Conservation (phyloP, 2,888 invertebrate genomes). For the Brachycybe producta region DNA sequence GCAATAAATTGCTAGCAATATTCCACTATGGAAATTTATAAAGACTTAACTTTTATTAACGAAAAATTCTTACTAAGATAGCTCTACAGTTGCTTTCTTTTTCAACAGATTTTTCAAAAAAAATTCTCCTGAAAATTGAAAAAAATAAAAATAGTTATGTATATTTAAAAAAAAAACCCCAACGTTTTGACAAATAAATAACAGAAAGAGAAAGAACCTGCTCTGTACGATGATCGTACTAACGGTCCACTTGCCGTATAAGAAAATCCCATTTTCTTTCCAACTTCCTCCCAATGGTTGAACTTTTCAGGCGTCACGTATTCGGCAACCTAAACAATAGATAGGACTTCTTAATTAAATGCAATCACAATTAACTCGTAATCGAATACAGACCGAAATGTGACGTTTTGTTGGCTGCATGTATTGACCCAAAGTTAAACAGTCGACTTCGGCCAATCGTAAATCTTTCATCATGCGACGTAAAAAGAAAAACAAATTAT, state of each 20-base stretch:
- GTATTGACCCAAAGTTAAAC: slow-evolving; percentile 93
- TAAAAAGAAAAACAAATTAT: neutral
- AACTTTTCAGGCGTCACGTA: slow-evolving; percentile 94
- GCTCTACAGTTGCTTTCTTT: no score
- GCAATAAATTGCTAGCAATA: no score
- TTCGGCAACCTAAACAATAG: slow-evolving; percentile 51
- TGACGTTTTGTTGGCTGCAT: slow-evolving; percentile 99
- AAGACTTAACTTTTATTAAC: no score
- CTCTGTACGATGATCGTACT: slow-evolving; percentile 91
- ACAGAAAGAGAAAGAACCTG: slow-evolving; percentile 49
- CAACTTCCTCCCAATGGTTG: slow-evolving; percentile 65
- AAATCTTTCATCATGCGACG: slow-evolving; percentile 48
- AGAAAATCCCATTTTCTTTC: slow-evolving; percentile 73
- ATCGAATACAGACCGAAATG: slow-evolving; percentile 47
- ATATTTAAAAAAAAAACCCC: neutral
- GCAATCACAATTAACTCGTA: neutral
- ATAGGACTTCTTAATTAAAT: neutral
- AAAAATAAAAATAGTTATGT: no score
- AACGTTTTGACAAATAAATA: neutral
- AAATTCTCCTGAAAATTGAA: slow-evolving; percentile 15
- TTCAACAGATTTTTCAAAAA: slow-evolving; percentile 15
- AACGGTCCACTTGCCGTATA: slow-evolving; percentile 97
- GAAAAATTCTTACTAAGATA: no score
- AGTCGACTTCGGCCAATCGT: slow-evolving; percentile 70
- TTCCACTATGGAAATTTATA: no score